Conservation (phyloP, 2,797 vertebrate species). For the Falco columbarius region DNA sequence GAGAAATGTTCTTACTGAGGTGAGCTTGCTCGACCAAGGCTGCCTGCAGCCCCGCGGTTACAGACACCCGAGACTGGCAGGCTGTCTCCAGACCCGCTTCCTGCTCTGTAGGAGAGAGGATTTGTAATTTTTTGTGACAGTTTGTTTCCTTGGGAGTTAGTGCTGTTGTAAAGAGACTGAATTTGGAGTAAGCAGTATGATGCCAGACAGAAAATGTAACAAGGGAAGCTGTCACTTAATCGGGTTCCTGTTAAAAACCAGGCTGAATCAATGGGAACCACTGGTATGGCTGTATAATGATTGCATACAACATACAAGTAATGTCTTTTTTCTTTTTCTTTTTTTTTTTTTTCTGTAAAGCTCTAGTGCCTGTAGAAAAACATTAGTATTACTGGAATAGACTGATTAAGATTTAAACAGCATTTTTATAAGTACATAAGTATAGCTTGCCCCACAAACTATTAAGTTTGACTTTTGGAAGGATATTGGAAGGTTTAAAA, state of each 20-base stretch:
- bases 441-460: neutral
- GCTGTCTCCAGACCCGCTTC: neutral
- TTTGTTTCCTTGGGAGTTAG: slow-evolving; percentile 30
- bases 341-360: neutral
- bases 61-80: neutral
- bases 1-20: neutral
- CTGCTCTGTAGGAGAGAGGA: neutral
- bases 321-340: too few species aligned
- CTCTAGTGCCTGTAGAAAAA: neutral
- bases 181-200: slow-evolving; percentile 1
- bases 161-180: neutral
- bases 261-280: neutral
- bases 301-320: neutral
- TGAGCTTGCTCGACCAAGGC: neutral
- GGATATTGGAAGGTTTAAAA: neutral
- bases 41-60: neutral
- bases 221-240: slow-evolving; percentile 15
- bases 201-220: neutral
- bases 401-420: neutral
- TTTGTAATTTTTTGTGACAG: neutral
- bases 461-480: neutral
- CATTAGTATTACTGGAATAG: neutral
- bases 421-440: neutral
- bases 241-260: neutral
- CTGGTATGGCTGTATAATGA: neutral